Base-by-base conservation (phyloP, 2,113 vertebrate species). In the Hippocampus mohnikei region DNA sequence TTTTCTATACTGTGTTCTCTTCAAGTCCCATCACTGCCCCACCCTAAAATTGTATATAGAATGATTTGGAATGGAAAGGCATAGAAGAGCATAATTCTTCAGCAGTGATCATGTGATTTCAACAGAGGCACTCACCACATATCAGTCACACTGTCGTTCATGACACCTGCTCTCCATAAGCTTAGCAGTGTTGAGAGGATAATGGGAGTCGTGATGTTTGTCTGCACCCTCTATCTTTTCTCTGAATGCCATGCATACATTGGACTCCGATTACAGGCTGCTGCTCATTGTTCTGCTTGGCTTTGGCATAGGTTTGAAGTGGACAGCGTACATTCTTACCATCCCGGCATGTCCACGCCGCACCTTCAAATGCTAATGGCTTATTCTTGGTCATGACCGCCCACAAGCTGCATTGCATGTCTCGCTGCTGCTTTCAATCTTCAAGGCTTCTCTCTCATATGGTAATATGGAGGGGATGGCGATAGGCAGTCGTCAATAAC, bases 351-450 rank as follows among this genome's bases (percentile, higher is more conserved):
- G 90, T 78, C 91, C 91, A 85, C 70, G 46, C 84, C 52, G 82
- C 69, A 88, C 85, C 90, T 91, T 90, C 83, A 90, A 85, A 81
- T 85, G 81, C 90, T 89, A 90, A 92, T 92, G 90, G 88, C 82
- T 91, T 60, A 75, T 87, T 87, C 79, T 67, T 72, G 73, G 87
- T 84, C 90, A 92, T 92, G 92, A 92, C 89, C 78, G 77, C 7
- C 18, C 61, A 63, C 70, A 66, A 70, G 83, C 88, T 85, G 82
- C 85, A 82, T 87, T 80, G 82, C 85, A 83, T 80, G 79, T 85
- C 68, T 77, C 78, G 64, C 64, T n/a, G 42, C 68, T 59, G 61
- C 73, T 75, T 71, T 75, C 70, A 71, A 40, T 64, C 61, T 71
- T 72, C 33, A 72, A 61, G 70, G 71, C 76, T 76, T 75, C 42